phyloP scores from a whole-genome alignment of 2,113 vertebrate species.

The zebrafish (Danio rerio) region DNA sequence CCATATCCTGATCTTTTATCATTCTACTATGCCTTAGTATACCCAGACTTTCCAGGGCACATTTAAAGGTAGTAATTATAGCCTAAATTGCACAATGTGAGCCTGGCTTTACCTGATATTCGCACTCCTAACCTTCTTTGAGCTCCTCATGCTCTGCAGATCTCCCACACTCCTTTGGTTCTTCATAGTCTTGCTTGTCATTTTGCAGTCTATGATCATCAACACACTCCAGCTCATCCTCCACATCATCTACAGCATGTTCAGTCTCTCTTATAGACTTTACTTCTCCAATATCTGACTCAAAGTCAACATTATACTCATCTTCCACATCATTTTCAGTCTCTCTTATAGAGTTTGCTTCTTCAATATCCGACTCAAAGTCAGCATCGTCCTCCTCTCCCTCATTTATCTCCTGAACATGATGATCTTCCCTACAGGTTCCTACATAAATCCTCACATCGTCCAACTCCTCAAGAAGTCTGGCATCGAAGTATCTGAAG shows the following conservation, averaged over 20 bases:
- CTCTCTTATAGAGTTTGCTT: neutral
- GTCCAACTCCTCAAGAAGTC: slow-evolving; percentile 81
- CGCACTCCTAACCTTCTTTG: neutral
- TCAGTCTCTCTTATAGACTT: neutral
- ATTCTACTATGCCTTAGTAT: too few relatives aligned
- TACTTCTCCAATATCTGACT: too few relatives aligned
- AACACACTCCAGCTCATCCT: neutral
- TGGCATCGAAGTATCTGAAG: slow-evolving; percentile 77
- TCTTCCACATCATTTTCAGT: neutral
- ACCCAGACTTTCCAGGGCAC: too few relatives aligned
- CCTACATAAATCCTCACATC: slow-evolving; percentile 86
- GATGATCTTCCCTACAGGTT: slow-evolving; percentile 54
- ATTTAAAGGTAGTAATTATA: too few relatives aligned
- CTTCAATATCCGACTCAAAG: neutral
- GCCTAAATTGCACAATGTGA: too few relatives aligned
- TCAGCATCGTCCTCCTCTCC: neutral
- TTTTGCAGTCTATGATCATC: neutral
- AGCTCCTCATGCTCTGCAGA: neutral
- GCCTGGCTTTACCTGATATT: too few relatives aligned
- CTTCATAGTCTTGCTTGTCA: slow-evolving; percentile 13
- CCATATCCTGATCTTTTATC: too few relatives aligned
- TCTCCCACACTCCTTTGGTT: neutral
- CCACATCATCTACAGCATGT: neutral
- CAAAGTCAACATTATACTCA: neutral
- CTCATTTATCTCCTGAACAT: neutral